Conservation (phyloP, 2,113 vertebrate genomes). For the Chitala chitala region DNA sequence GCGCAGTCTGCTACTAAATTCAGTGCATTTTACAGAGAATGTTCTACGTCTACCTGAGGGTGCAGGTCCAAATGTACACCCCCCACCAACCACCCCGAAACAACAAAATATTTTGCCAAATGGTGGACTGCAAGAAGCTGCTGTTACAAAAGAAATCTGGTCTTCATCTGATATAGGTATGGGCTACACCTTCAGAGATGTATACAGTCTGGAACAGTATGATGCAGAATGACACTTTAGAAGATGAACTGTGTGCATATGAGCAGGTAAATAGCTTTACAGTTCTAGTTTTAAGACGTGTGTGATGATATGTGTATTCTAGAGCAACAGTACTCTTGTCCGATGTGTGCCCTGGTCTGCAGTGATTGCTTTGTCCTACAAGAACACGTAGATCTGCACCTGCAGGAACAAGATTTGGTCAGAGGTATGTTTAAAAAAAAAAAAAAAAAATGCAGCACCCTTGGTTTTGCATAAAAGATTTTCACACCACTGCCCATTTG, state of each 20-base stretch:
- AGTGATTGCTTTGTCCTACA: constrained; percentile 48
- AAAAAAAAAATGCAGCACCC: neutral
- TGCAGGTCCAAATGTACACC: neutral
- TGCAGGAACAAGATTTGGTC: constrained; percentile 38
- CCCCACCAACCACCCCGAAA: no score
- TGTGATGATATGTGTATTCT: constrained; percentile 28
- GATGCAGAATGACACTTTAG: no score
- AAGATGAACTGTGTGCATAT: neutral
- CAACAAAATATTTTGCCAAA: no score
- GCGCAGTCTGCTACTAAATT: neutral
- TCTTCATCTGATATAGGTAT: no score
- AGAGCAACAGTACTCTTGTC: constrained; percentile 70
- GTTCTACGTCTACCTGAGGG: neutral
- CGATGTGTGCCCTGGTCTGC: constrained; percentile 74
- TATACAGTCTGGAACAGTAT: no score
- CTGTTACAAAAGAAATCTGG: no score
- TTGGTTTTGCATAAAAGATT: neutral
- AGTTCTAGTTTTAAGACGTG: no score
- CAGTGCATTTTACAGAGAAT: neutral
- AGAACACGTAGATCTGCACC: constrained; percentile 63
- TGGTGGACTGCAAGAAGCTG: no score
- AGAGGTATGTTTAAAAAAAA: constrained; percentile 35
- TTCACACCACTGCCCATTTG: neutral
- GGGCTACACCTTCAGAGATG: no score
- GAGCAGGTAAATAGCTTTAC: no score